phyloP scores from a whole-genome alignment of 2,888 invertebrate genomes.

The Sminthurinus aureus region DNA sequence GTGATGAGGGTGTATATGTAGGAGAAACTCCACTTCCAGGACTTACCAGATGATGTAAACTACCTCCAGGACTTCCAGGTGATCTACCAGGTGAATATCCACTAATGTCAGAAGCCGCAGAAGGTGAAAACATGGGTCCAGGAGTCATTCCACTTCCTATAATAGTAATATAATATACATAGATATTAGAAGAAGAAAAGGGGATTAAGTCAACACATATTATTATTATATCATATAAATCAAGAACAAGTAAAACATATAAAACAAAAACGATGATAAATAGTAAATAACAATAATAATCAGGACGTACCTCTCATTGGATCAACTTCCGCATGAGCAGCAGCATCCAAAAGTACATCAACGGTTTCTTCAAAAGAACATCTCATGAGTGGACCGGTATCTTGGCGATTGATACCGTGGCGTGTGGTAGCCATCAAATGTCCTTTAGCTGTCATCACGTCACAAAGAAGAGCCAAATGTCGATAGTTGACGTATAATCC shows the following conservation, averaged over 20 bases:
- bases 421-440: conserved; percentile 99
- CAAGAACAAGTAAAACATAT: conserved; percentile 63
- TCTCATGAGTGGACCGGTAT: conserved; percentile 97
- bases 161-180: too few relatives aligned
- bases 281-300: conserved; percentile 69
- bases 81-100: conserved; percentile 80
- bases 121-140: conserved; percentile 96
- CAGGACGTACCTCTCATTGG: conserved; percentile 92
- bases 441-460: conserved; percentile 98
- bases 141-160: conserved; percentile 98
- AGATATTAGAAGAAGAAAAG: too few relatives aligned
- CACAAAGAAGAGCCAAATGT: conserved; percentile 97
- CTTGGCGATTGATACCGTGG: conserved; percentile 98
- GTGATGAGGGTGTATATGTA: conserved; percentile 63
- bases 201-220: too few relatives aligned
- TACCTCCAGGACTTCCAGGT: conserved; percentile 81
- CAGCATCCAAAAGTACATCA: conserved; percentile 97
- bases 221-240: conserved; percentile 68
- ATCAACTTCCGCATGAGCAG: conserved; percentile 98
- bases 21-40: conserved; percentile 71
- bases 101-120: conserved; percentile 91
- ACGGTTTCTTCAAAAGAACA: conserved; percentile 99
- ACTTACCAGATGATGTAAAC: conserved; percentile 77
- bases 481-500: conserved; percentile 99
- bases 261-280: too few relatives aligned